Percentiles rank a stretch among this genome's conserved stretches.
Conservation (phyloP, 2,888 invertebrate genomes). For the Acleris sparsana region DNA sequence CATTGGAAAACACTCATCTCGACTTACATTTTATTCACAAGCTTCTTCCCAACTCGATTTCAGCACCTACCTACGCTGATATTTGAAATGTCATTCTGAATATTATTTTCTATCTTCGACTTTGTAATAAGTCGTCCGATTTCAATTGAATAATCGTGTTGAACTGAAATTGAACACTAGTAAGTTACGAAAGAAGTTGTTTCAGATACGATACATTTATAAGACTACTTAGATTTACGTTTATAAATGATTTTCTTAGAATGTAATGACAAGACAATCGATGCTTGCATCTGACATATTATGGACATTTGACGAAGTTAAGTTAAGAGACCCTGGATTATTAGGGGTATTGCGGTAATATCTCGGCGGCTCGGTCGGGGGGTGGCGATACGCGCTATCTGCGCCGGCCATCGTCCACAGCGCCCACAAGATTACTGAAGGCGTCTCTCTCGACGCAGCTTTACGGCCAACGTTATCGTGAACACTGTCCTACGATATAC, state of each 20-base stretch:
- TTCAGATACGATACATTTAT: neutral
- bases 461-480: constrained; percentile 31
- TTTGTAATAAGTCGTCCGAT: constrained; percentile 23
- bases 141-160: constrained; percentile 21
- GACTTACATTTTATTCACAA: constrained; percentile 20
- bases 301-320: constrained; percentile 14
- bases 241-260: too few species aligned
- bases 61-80: constrained; percentile 16
- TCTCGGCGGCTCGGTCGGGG: constrained; percentile 16
- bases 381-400: constrained; percentile 30
- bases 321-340: constrained; percentile 16
- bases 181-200: neutral
- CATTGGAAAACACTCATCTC: constrained; percentile 14
- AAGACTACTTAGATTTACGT: neutral
- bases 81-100: constrained; percentile 25
- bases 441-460: constrained; percentile 25
- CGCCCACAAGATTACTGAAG: constrained; percentile 26
- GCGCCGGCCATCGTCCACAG: constrained; percentile 33
- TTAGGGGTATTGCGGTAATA: constrained; percentile 29
- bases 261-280: too few species aligned
- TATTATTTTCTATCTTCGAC: constrained; percentile 28
- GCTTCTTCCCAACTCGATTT: constrained; percentile 23
- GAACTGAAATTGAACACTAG: constrained; percentile 6
- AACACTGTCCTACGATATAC: constrained; percentile 19
- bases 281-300: too few species aligned